phyloP scores from a whole-genome alignment of 2,888 invertebrate species.

The Polietes domitor region DNA sequence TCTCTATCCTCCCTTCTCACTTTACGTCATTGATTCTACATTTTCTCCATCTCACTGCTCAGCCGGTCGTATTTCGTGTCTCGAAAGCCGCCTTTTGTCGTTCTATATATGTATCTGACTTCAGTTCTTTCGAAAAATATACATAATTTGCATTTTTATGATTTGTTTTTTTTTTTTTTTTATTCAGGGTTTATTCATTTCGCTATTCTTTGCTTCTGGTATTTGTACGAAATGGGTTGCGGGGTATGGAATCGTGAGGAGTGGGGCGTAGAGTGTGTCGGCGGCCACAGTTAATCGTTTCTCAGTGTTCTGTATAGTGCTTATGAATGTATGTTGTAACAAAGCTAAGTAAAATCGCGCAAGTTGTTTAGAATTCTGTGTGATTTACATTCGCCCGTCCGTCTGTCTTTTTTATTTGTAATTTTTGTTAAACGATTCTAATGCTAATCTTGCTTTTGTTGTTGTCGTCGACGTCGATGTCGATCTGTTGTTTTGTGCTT shows the following conservation, averaged over 20 bases:
- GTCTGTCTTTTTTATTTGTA: neutral
- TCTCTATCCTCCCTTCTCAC: neutral
- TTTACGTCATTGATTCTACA: neutral
- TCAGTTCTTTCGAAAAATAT: constrained; percentile 18
- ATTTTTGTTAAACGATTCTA: constrained; percentile 13
- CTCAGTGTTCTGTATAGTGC: neutral
- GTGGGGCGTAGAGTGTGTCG: neutral
- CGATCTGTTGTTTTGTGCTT: neutral
- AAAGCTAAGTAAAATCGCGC: constrained; percentile 13
- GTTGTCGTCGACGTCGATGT: neutral
- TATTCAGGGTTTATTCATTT: neutral
- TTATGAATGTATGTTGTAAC: neutral
- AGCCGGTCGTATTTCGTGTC: neutral
- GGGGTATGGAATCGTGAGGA: neutral
- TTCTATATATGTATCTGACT: constrained; percentile 9
- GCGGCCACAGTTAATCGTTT: neutral
- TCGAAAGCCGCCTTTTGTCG: constrained; percentile 12
- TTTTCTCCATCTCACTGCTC: neutral
- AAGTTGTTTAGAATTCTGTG: constrained; percentile 11
- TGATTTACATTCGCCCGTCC: neutral
- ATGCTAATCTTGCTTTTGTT: constrained; percentile 26
- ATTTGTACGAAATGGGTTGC: neutral
- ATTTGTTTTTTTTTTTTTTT: constrained; percentile 23
- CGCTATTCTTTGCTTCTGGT: constrained; percentile 20
- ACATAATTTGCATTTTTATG: constrained; percentile 48